phyloP scores from a whole-genome alignment of 2,113 vertebrate species.

The Oncorhynchus masou region DNA sequence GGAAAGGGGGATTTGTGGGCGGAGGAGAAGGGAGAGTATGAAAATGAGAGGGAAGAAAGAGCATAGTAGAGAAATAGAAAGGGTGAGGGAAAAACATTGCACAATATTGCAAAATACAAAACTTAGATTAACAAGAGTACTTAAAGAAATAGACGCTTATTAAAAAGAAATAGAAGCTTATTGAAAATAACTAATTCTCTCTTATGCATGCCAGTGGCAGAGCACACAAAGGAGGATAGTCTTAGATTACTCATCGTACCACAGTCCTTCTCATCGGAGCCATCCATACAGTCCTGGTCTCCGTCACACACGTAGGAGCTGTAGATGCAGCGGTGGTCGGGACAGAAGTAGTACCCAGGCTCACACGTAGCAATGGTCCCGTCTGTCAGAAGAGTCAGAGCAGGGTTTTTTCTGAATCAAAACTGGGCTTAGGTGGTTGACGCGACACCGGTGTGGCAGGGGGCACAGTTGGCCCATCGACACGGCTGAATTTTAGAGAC shows the following conservation, averaged over 20 bases:
- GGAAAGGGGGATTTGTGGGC: background rate
- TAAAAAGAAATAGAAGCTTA: background rate
- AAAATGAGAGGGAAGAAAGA: background rate
- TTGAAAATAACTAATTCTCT: background rate
- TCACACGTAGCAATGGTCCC: slow-evolving; percentile 76
- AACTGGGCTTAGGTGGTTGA: too few relatives aligned
- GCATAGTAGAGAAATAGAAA: slow-evolving; percentile 22
- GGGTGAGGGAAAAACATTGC: too few relatives aligned
- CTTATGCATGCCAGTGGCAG: too few relatives aligned
- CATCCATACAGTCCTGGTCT: slow-evolving; percentile 89
- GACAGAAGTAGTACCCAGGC: slow-evolving; percentile 88
- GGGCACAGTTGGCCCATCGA: too few relatives aligned
- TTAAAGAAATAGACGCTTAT: background rate
- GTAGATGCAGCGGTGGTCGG: slow-evolving; percentile 92
- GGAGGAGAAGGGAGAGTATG: slow-evolving; percentile 31
- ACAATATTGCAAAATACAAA: background rate
- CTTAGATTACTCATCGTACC: slow-evolving; percentile 70
- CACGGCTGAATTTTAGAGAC: too few relatives aligned
- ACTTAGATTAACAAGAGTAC: too few relatives aligned
- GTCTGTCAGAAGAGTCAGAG: slow-evolving; percentile 67
- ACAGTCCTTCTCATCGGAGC: slow-evolving; percentile 89
- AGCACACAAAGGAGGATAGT: too few relatives aligned
- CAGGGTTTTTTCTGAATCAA: too few relatives aligned
- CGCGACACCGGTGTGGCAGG: background rate
- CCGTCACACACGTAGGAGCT: slow-evolving; percentile 88